phyloP scores from a whole-genome alignment of 2,888 invertebrate species.

The Pyralis farinalis region DNA sequence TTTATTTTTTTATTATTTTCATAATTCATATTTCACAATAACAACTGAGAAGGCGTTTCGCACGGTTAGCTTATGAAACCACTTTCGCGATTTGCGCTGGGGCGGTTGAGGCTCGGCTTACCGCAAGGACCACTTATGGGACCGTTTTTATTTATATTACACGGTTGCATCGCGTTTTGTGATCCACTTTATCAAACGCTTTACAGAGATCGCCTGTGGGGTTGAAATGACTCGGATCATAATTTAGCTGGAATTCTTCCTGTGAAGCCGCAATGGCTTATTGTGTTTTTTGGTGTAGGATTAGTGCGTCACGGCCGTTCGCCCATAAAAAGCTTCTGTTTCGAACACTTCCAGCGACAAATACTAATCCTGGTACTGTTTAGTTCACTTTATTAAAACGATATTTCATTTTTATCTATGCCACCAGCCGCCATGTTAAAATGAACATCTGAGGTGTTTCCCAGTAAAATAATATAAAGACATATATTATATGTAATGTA shows the following conservation, averaged over 20 bases:
- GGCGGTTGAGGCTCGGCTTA: constrained; percentile 50
- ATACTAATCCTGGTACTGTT: constrained; percentile 46
- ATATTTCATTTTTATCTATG: constrained; percentile 27
- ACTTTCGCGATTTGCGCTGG: constrained; percentile 45
- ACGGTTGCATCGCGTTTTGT: constrained; percentile 61
- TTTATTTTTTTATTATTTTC: constrained; percentile 80
- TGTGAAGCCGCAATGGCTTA: constrained; percentile 58
- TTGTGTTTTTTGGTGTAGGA: constrained; percentile 72
- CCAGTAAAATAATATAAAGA: no score
- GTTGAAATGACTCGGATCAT: constrained; percentile 69
- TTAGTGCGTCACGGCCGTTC: constrained; percentile 57
- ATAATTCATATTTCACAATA: constrained; percentile 80
- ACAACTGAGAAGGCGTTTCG: constrained; percentile 78
- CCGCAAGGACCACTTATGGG: constrained; percentile 73
- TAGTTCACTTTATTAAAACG: constrained; percentile 39
- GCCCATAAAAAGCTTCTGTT: constrained; percentile 61
- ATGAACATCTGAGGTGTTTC: no score
- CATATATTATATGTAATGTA: no score
- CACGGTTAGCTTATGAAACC: constrained; percentile 77
- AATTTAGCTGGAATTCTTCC: constrained; percentile 61
- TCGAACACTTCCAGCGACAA: constrained; percentile 39
- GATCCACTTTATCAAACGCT: constrained; percentile 79
- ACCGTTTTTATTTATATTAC: constrained; percentile 72
- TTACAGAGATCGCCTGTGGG: constrained; percentile 68
- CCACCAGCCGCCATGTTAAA: no score